phyloP scores from a whole-genome alignment of 2,888 invertebrate species.

The Hirtodrosophila duncani region DNA sequence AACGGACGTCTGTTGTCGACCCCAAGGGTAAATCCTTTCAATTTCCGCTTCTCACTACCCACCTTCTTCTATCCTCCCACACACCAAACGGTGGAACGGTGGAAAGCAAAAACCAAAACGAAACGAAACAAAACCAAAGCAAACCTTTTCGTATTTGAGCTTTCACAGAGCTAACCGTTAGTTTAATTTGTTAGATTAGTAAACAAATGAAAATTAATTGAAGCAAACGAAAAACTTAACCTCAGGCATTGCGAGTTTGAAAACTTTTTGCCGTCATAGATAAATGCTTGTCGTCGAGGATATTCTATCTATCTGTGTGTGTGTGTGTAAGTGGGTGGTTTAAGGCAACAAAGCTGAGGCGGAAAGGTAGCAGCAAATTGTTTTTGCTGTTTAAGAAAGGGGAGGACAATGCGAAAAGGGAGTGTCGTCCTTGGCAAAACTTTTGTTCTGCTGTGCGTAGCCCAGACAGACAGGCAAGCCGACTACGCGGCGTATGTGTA shows the following conservation, averaged over 20 bases:
- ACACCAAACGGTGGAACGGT: no score
- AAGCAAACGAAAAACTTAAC: slow-evolving; percentile 73
- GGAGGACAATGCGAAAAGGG: neutral
- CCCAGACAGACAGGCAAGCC: no score
- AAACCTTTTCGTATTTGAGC: slow-evolving; percentile 29
- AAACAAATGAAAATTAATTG: slow-evolving; percentile 75
- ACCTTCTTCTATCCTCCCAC: no score
- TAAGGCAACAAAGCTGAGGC: slow-evolving; percentile 8
- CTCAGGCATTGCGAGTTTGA: slow-evolving; percentile 41
- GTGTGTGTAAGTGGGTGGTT: slow-evolving; percentile 5
- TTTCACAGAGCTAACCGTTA: slow-evolving; percentile 52
- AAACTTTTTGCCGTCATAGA: slow-evolving; percentile 55
- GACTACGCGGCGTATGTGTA: slow-evolving; percentile 47
- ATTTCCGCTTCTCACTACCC: slow-evolving; percentile 47
- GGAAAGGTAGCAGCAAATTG: slow-evolving; percentile 49
- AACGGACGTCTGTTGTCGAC: slow-evolving; percentile 8
- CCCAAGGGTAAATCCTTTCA: slow-evolving; percentile 55
- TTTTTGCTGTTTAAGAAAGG: slow-evolving; percentile 24
- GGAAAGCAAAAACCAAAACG: slow-evolving; percentile 1
- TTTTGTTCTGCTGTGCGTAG: slow-evolving; percentile 12
- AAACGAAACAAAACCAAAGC: neutral
- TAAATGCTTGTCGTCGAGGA: slow-evolving; percentile 56
- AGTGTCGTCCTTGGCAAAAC: slow-evolving; percentile 11
- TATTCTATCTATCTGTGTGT: slow-evolving; percentile 6
- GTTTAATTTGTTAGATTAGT: slow-evolving; percentile 75